A percentile compares a stretch with the other conserved stretches of the same genome.
These are phyloP conservation scores for Drosophila recens DNA, from an alignment of 2,888 invertebrate species.

Conservation along the genomic window DNA sequence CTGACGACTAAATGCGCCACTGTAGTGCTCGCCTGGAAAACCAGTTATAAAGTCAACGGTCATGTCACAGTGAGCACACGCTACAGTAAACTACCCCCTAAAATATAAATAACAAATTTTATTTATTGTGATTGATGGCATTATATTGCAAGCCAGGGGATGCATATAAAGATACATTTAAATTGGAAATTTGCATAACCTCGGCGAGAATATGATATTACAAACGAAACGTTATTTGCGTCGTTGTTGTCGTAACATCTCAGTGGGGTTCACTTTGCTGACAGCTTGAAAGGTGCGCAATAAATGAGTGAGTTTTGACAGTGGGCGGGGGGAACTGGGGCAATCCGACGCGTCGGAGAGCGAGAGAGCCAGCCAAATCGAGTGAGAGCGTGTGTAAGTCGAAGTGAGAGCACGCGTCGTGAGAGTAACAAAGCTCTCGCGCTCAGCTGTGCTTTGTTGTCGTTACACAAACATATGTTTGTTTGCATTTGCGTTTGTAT, in stretches of 20 bases:
- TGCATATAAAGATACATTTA: conserved; percentile 21
- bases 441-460: conserved; percentile 64
- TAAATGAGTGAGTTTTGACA: conserved; percentile 50
- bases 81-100: conserved; percentile 21
- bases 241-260: conserved; percentile 53
- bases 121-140: conserved; percentile 53
- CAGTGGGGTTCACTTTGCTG: conserved; percentile 62
- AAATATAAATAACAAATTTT: conserved; percentile 6
- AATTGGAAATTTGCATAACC: conserved; percentile 33
- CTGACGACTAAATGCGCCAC: conserved; percentile 40
- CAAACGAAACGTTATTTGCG: conserved; percentile 23
- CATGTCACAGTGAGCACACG: conserved; percentile 57
- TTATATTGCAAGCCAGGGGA: conserved; percentile 25
- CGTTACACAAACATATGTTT: conserved; percentile 65
- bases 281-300: conserved; percentile 66
- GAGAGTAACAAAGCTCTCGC: conserved; percentile 38
- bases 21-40: conserved; percentile 49
- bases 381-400: neutral
- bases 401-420: conserved; percentile 17
- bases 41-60: conserved; percentile 71
- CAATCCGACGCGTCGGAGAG: conserved; percentile 14
- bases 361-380: conserved; percentile 11
- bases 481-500: conserved; percentile 60
- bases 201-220: conserved; percentile 24
- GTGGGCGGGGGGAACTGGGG: conserved; percentile 35